A percentile compares a stretch with the other conserved stretches of the same genome.
Evolutionary conservation across 1,140 invertebrate species (phyloP).

Genomic region (Drosophila tropicalis): DNA sequence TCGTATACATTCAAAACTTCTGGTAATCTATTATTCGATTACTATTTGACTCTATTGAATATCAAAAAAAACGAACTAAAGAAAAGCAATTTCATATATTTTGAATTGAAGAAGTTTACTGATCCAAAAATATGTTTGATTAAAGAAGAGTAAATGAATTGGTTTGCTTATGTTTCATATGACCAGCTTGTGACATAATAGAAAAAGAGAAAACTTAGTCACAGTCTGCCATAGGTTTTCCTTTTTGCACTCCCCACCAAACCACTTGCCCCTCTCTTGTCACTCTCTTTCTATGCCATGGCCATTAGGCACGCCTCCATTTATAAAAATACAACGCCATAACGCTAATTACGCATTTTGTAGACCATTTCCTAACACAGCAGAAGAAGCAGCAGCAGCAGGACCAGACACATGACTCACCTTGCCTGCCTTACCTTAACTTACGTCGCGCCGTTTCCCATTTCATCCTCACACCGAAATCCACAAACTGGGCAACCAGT

Average conservation of each 20-base stretch:
- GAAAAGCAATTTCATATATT: too few relatives aligned
- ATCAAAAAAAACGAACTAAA: too few relatives aligned
- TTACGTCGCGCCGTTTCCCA: too few relatives aligned
- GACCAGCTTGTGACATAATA: not conserved
- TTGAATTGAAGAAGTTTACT: too few relatives aligned
- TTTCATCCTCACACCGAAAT: not conserved
- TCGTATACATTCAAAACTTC: too few relatives aligned
- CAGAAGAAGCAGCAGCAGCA: constrained; percentile 17
- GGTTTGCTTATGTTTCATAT: not conserved
- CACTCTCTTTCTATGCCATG: constrained; percentile 11
- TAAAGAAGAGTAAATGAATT: too few relatives aligned
- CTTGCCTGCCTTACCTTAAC: constrained; percentile 5
- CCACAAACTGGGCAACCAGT: constrained; percentile 21
- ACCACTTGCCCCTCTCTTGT: too few relatives aligned
- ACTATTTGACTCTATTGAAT: too few relatives aligned
- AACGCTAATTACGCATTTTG: constrained; percentile 80
- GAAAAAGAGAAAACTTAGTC: not conserved
- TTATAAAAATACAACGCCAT: constrained; percentile 57
- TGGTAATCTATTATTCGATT: too few relatives aligned
- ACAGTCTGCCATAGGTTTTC: not conserved
- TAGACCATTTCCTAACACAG: constrained; percentile 67
- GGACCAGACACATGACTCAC: constrained; percentile 55
- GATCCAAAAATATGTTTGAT: too few relatives aligned
- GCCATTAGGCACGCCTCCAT: constrained; percentile 48
- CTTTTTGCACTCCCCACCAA: not conserved